Evolutionary conservation across 1,140 invertebrate genomes (phyloP).

Genomic region (Drosophila ogumai): DNA sequence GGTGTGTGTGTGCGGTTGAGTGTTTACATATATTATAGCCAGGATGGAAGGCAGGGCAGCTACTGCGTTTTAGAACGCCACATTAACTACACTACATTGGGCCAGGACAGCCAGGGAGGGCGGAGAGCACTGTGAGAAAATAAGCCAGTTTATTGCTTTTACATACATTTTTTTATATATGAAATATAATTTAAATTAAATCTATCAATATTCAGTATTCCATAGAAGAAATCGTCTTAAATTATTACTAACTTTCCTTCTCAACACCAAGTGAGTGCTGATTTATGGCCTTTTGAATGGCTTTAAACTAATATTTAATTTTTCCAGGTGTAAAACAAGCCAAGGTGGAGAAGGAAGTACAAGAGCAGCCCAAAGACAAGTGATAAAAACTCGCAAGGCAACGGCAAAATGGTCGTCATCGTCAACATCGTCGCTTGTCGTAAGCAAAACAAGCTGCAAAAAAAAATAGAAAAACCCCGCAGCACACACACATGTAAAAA

Average conservation of each 20-base stretch:
- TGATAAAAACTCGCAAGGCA: conserved; percentile 47
- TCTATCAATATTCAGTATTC: neutral
- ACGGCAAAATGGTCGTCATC: conserved; percentile 62
- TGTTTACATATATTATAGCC: conserved; percentile 76
- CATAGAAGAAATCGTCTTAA: neutral
- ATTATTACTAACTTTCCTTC: no score
- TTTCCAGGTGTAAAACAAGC: neutral
- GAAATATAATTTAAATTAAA: no score
- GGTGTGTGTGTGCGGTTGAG: conserved; percentile 59
- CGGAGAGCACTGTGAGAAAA: neutral
- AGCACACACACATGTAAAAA: neutral
- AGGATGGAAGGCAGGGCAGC: conserved; percentile 29
- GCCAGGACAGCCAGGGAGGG: neutral
- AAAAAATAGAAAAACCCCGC: neutral
- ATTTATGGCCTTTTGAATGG: no score
- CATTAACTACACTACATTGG: conserved; percentile 76
- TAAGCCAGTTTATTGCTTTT: no score
- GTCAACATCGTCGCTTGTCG: conserved; percentile 52
- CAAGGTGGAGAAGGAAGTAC: neutral
- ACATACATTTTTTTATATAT: no score
- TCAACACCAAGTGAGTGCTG: no score
- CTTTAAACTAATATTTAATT: neutral
- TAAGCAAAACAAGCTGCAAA: conserved; percentile 42
- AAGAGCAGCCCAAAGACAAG: conserved; percentile 6
- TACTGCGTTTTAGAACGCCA: conserved; percentile 75